Evolutionary conservation across 1,140 invertebrate genomes (phyloP).

Genomic region (Zaprionus ghesquierei): DNA sequence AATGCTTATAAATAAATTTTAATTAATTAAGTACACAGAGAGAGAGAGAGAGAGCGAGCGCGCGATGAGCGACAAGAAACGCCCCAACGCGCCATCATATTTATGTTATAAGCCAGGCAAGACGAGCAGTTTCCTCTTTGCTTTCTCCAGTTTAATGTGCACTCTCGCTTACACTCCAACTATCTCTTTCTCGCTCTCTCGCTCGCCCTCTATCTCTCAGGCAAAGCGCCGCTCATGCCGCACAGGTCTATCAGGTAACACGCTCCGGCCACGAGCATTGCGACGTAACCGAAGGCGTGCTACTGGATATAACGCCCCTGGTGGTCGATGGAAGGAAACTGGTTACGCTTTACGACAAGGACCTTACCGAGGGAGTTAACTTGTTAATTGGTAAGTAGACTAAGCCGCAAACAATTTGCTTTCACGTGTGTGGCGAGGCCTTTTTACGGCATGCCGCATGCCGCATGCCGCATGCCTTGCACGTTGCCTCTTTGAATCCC

Average conservation of each 20-base stretch:
- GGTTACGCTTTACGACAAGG: constrained; percentile 88
- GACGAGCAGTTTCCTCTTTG: constrained; percentile 30
- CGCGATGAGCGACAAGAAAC: constrained; percentile 21
- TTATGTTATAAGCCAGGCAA: constrained; percentile 68
- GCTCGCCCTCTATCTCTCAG: constrained; percentile 3
- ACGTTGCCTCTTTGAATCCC: background rate
- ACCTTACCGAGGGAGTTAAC: constrained; percentile 87
- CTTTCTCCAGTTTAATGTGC: background rate
- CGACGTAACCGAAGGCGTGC: constrained; percentile 86
- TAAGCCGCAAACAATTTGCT: constrained; percentile 9
- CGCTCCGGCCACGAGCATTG: constrained; percentile 87
- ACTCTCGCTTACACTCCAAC: background rate
- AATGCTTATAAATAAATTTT: constrained; percentile 77
- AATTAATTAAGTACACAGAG: constrained; percentile 71
- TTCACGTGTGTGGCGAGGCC: background rate
- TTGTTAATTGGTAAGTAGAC: constrained; percentile 86
- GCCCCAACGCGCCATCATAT: constrained; percentile 51
- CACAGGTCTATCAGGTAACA: constrained; percentile 87
- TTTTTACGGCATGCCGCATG: background rate
- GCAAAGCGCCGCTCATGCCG: constrained; percentile 76
- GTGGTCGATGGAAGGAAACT: constrained; percentile 86
- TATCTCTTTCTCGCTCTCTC: background rate
- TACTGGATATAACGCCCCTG: constrained; percentile 87
- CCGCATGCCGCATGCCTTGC: background rate
- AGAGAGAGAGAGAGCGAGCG: no score